Conservation (phyloP, 2,888 invertebrate genomes). For the Eilema sororculum region DNA sequence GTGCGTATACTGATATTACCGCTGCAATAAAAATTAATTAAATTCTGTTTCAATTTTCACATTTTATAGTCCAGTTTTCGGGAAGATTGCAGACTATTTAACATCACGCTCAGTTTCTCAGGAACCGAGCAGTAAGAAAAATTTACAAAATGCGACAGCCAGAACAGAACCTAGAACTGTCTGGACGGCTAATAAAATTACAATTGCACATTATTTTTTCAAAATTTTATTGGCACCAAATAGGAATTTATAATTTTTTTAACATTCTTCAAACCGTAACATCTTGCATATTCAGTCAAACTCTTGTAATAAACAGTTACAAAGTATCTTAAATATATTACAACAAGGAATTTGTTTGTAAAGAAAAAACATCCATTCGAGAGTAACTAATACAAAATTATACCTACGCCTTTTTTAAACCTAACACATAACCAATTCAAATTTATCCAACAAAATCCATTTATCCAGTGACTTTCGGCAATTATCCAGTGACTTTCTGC, state of each 20-base stretch:
- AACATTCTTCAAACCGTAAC: not conserved
- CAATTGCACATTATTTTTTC: not conserved
- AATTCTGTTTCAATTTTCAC: too few species aligned
- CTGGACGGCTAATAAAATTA: not conserved
- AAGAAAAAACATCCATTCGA: conserved; percentile 11
- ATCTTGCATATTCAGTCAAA: conserved; percentile 24
- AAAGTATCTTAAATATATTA: conserved; percentile 15
- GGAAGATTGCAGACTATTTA: too few species aligned
- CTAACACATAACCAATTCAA: not conserved
- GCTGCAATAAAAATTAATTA: too few species aligned
- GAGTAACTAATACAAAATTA: not conserved
- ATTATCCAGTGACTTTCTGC: not conserved
- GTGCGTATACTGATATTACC: too few species aligned
- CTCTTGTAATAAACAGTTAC: conserved; percentile 11
- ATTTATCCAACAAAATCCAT: not conserved
- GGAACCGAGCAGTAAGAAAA: too few species aligned
- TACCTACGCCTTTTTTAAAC: not conserved
- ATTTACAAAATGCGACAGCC: too few species aligned
- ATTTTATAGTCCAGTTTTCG: too few species aligned
- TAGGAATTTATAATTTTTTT: not conserved
- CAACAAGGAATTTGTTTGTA: conserved; percentile 16
- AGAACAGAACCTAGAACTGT: too few species aligned
- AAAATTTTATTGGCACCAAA: conserved; percentile 20
- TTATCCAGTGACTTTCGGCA: not conserved
- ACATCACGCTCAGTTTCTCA: too few species aligned